phyloP scores from a whole-genome alignment of 2,888 invertebrate species.

The Ctena decussata region DNA sequence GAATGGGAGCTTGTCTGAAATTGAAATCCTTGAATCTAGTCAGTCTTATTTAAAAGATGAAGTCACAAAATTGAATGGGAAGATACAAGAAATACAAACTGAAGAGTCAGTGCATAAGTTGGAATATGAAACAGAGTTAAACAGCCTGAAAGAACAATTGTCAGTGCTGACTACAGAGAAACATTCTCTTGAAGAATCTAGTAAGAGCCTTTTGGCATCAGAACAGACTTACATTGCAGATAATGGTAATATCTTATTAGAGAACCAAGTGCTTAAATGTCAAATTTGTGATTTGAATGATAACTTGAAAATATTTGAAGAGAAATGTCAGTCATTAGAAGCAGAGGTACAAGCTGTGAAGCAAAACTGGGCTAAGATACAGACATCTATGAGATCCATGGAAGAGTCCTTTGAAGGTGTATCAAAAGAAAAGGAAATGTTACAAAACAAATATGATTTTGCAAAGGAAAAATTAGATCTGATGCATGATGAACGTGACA shows the following conservation, averaged over 20 bases:
- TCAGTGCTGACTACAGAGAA: neutral
- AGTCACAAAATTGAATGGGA: slow-evolving; percentile 16
- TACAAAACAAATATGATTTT: neutral
- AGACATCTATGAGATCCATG: neutral
- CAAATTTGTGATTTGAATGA: neutral
- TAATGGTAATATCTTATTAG: neutral
- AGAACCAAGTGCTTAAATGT: neutral
- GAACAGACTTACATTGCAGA: neutral
- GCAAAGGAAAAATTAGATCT: neutral
- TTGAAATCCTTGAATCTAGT: neutral
- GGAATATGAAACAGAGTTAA: neutral
- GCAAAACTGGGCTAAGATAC: neutral
- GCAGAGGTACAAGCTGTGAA: neutral
- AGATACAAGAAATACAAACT: neutral
- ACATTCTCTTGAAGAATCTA: neutral
- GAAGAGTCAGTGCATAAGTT: neutral
- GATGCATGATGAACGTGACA: neutral
- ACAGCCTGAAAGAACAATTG: neutral
- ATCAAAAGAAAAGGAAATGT: neutral
- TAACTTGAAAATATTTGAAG: neutral
- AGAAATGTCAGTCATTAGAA: neutral
- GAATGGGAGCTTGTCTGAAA: neutral
- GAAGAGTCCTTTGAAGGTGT: neutral
- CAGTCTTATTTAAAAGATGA: slow-evolving; percentile 20
- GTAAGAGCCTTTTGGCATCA: neutral